Conservation (phyloP, 30 jellyfish, hydroid and myxozoan genomes). For the Turritopsis dohrnii region DNA sequence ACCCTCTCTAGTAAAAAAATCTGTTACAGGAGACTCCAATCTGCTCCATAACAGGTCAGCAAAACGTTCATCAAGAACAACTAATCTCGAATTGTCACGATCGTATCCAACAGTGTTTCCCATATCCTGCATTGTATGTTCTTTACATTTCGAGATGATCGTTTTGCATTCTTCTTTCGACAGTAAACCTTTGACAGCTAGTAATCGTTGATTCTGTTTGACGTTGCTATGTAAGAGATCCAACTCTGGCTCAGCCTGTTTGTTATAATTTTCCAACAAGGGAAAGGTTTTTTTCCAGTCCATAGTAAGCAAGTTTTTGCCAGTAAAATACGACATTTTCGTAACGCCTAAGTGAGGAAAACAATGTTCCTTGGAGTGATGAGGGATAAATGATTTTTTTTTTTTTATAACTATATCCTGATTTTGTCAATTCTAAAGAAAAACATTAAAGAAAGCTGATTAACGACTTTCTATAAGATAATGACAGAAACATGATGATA, state of each 20-base stretch:
- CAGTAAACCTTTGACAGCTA: conserved; percentile 20
- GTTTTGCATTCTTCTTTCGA: conserved; percentile 20
- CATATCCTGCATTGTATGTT: conserved; percentile 10
- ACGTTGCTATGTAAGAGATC: background rate
- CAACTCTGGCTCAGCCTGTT: background rate
- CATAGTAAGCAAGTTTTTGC: background rate
- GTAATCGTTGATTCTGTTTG: background rate
- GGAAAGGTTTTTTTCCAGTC: background rate
- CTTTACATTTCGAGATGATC: conserved; percentile 20
- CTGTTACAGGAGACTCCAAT: background rate
- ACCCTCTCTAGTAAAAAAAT: background rate
- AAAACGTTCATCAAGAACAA: conserved; percentile 26
- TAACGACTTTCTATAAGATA: too few relatives aligned
- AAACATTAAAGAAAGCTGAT: too few relatives aligned
- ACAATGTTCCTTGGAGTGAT: too few relatives aligned
- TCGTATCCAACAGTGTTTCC: background rate
- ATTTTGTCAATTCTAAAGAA: too few relatives aligned
- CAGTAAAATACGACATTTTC: background rate
- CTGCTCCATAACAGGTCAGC: conserved; percentile 31
- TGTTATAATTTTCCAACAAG: background rate
- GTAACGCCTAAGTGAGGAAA: too few relatives aligned
- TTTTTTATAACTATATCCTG: too few relatives aligned
- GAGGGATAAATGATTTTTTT: too few relatives aligned
- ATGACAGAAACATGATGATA: too few relatives aligned
- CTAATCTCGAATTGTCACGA: conserved; percentile 38